Evolutionary conservation across 2,113 vertebrate species (phyloP).

Genomic region (Promerops cafer): DNA sequence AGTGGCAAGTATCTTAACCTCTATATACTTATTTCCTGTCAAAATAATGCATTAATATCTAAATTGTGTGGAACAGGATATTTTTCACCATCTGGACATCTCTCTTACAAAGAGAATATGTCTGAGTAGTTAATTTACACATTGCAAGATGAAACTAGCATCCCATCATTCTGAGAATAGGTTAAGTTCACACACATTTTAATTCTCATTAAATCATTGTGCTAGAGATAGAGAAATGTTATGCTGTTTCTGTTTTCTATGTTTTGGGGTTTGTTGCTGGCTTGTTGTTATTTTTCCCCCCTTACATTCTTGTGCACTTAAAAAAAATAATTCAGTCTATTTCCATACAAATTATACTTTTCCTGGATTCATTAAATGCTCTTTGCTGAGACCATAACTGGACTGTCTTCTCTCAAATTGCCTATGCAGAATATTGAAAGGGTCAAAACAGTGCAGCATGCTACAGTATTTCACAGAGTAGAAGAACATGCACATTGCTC

Average conservation of each 20-base stretch:
- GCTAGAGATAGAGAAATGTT: background rate
- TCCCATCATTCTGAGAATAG: background rate
- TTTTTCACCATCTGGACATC: background rate
- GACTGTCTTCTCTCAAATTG: slow-evolving; percentile 38
- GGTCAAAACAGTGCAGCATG: slow-evolving; percentile 54
- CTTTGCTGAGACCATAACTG: slow-evolving; percentile 50
- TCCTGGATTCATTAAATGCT: slow-evolving; percentile 65
- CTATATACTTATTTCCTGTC: background rate
- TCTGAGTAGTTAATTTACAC: background rate
- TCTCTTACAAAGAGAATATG: background rate
- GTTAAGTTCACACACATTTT: slow-evolving; percentile 27
- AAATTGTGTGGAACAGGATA: background rate
- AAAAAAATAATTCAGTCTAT: slow-evolving; percentile 49
- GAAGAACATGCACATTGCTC: slow-evolving; percentile 28
- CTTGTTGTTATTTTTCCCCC: background rate
- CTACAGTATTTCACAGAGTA: slow-evolving; percentile 44
- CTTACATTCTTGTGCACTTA: slow-evolving; percentile 12
- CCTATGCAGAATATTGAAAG: slow-evolving; percentile 54
- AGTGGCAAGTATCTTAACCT: background rate
- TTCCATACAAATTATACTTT: slow-evolving; percentile 70
- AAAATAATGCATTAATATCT: background rate
- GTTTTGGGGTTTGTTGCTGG: background rate
- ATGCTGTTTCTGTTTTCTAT: background rate
- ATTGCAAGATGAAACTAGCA: background rate
- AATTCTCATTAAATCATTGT: slow-evolving; percentile 23